A percentile compares a stretch with the other conserved stretches of the same genome.
Conservation (phyloP, 2,797 vertebrate species). For the Enteromius fasciolatus region DNA sequence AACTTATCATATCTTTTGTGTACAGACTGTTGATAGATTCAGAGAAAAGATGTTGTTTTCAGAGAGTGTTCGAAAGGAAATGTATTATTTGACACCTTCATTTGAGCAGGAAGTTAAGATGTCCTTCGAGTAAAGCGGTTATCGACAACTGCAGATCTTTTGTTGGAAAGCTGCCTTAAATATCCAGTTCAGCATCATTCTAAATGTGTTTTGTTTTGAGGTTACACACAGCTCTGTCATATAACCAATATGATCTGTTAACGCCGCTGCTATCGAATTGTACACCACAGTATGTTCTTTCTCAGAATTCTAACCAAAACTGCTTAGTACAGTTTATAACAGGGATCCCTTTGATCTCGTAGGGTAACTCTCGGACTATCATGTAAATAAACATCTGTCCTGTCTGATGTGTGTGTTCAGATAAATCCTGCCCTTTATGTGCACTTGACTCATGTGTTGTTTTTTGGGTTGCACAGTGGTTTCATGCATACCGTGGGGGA, state of each 20-base stretch:
- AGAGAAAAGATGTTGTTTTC: slow-evolving; percentile 53
- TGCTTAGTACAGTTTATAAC: not conserved
- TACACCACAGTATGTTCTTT: slow-evolving; percentile 22
- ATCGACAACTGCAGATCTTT: not conserved
- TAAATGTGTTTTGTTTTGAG: not conserved
- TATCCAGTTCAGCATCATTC: not conserved
- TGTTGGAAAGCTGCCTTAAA: not conserved
- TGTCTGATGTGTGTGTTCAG: slow-evolving; percentile 9
- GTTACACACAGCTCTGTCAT: not conserved
- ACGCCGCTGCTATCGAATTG: not conserved
- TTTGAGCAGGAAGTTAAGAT: slow-evolving; percentile 68
- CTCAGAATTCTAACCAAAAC: slow-evolving; percentile 7
- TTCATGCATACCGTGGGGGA: not conserved
- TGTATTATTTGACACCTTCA: slow-evolving; percentile 63
- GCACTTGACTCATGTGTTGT: not conserved
- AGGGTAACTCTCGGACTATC: not conserved
- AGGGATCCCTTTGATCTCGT: not conserved
- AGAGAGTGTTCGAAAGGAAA: slow-evolving; percentile 65
- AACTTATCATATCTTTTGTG: not conserved
- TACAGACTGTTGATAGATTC: slow-evolving; percentile 35
- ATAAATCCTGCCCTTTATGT: not conserved
- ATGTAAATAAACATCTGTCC: not conserved
- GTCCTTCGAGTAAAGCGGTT: not conserved
- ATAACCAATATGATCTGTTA: slow-evolving; percentile 3
- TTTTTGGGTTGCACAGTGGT: not conserved